Base-by-base conservation (phyloP, 2,888 invertebrate species). In the Eupithecia centaureata region DNA sequence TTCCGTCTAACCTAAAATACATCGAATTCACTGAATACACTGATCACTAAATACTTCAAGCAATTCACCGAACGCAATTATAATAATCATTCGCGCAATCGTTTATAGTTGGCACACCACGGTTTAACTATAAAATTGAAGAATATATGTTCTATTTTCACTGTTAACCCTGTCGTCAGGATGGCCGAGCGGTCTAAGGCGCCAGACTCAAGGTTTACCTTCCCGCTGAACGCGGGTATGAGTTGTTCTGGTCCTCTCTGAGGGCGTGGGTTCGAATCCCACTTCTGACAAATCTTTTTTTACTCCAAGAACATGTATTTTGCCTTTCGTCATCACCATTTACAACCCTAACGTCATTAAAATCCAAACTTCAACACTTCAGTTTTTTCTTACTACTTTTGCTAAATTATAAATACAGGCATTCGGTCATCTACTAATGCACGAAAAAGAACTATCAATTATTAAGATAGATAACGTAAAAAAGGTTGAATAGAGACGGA, bases 101-200 rank as follows among this genome's bases (percentile, higher is more conserved):
- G 1, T 2, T 38, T n/a, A n/a, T n/a, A n/a, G 38, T 38, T 38
- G 2, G 42, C 42, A 10, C 42, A 38, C 7, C 8, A 38, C 18
- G 18, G n/a, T 42, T 42, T 42, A n/a, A n/a, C 13, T 13, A 0
- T 18, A 18, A 18, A 42, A 42, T 18, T 18, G 7, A 38, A 38
- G 38, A 15, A 7, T 38, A 18, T 10, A 32, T 32, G 12, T 32
- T 32, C 1, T 12, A 27, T 52, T 52, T 52, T 27, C 12, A 10
- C 27, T 2, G 1, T 2, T 8, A 8, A 3, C 0, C 2, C 0
- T 2, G 33, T 10, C 32, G 73, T 73, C 72, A 73, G 73, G 70
- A 71, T 74, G 74, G 72, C 72, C 72, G 74, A 74, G 74, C 72
- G 74, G 71, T 72, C 74, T 72, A 74, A 72, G 74, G 70, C 72